phyloP scores from a whole-genome alignment of 2,888 invertebrate species.

The Cacoxenus indagator region DNA sequence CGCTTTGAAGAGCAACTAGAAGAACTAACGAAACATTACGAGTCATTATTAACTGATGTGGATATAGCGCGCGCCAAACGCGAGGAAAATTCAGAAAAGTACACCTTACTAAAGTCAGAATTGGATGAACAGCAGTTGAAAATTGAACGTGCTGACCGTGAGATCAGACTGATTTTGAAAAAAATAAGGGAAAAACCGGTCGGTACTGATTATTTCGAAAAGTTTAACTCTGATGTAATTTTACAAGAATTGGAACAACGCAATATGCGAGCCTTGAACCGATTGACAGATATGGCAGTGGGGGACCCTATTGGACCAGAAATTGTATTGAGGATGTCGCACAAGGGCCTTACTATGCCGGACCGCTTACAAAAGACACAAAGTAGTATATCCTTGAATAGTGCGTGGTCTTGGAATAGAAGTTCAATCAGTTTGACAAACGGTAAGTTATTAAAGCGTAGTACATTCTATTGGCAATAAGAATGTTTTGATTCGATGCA shows the following conservation, averaged over 20 bases:
- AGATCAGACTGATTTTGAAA: background rate
- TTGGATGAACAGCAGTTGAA: background rate
- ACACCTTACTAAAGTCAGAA: background rate
- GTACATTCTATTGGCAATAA: no score
- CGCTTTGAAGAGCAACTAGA: constrained; percentile 53
- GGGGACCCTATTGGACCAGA: background rate
- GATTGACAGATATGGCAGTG: background rate
- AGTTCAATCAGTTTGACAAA: no score
- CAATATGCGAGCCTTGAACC: background rate
- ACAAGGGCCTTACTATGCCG: background rate
- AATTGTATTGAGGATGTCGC: background rate
- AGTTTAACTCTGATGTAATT: background rate
- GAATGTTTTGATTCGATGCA: no score
- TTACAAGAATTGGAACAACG: background rate
- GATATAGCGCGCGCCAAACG: background rate
- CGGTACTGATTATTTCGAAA: background rate
- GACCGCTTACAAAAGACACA: background rate
- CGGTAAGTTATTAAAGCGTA: no score
- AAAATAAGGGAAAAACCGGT: background rate
- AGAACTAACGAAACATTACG: constrained; percentile 44
- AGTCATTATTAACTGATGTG: constrained; percentile 26
- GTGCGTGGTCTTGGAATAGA: background rate
- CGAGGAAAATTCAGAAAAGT: background rate
- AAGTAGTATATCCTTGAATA: background rate
- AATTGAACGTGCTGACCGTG: background rate